Conservation (phyloP, 2,797 vertebrate genomes). For the Mallotus villosus region DNA sequence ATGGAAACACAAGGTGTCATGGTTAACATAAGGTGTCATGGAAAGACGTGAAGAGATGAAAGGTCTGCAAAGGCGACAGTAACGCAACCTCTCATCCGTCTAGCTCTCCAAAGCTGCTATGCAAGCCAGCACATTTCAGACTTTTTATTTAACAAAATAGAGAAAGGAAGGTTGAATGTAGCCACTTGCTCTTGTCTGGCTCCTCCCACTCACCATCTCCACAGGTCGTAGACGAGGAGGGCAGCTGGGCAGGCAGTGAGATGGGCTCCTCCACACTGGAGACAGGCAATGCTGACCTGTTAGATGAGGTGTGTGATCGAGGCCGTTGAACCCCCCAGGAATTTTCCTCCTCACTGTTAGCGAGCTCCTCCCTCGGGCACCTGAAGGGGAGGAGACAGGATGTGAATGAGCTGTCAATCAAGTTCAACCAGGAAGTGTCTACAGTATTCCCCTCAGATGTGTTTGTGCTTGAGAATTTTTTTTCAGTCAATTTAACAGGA, state of each 20-base stretch:
- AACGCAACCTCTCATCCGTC: too few relatives aligned
- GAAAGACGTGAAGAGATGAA: too few relatives aligned
- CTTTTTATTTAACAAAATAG: too few relatives aligned
- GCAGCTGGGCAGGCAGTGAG: constrained; percentile 22
- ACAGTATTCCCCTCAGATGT: neutral
- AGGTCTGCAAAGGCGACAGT: too few relatives aligned
- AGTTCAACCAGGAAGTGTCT: neutral
- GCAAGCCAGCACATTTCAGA: too few relatives aligned
- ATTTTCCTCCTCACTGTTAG: constrained; percentile 27
- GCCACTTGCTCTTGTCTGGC: neutral
- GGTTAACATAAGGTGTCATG: too few relatives aligned
- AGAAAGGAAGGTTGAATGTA: too few relatives aligned
- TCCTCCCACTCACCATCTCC: constrained; percentile 39
- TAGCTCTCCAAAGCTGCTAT: too few relatives aligned
- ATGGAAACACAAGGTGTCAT: too few relatives aligned
- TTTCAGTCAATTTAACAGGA: neutral
- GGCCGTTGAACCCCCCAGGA: constrained; percentile 13
- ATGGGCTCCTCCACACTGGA: constrained; percentile 50
- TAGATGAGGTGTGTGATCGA: constrained; percentile 13
- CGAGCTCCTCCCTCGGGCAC: constrained; percentile 14
- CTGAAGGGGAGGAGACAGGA: constrained; percentile 18
- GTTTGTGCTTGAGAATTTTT: neutral
- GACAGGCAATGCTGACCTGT: constrained; percentile 34
- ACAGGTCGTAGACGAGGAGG: constrained; percentile 34
- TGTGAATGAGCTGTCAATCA: neutral